phyloP scores from a whole-genome alignment of 2,113 vertebrate species.

The Sprattus sprattus region DNA sequence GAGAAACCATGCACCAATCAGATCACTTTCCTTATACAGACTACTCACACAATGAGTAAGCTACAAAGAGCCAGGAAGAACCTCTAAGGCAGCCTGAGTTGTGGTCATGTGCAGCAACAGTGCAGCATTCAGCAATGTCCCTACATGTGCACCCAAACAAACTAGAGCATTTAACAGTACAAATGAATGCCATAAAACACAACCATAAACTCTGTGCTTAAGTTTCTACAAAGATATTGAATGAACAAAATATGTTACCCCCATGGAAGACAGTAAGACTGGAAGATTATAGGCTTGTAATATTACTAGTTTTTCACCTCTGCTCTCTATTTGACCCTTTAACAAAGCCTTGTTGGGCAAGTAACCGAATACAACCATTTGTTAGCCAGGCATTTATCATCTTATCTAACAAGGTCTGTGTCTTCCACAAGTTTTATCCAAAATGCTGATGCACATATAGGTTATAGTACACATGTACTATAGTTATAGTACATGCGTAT shows the following conservation, averaged over 20 bases:
- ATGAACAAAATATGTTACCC: background rate
- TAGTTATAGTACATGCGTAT: too few relatives aligned
- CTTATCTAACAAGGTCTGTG: background rate
- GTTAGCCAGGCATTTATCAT: background rate
- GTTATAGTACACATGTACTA: background rate
- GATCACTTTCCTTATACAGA: background rate
- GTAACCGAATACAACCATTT: background rate
- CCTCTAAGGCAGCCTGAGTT: background rate
- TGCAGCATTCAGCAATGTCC: background rate
- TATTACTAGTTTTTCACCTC: background rate
- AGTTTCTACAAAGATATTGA: background rate
- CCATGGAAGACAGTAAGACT: background rate
- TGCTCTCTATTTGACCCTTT: background rate
- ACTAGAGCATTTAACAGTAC: too few relatives aligned
- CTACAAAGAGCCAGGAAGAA: background rate
- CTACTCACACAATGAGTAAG: background rate
- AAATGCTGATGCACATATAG: background rate
- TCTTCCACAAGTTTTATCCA: background rate
- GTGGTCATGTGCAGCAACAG: background rate
- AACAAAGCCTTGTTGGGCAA: background rate
- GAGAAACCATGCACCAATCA: background rate
- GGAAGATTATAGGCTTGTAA: background rate
- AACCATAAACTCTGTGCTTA: too few relatives aligned
- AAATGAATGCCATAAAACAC: too few relatives aligned
- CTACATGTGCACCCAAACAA: too few relatives aligned